phyloP scores from a whole-genome alignment of 2,888 invertebrate species.

The Acleris cristana region DNA sequence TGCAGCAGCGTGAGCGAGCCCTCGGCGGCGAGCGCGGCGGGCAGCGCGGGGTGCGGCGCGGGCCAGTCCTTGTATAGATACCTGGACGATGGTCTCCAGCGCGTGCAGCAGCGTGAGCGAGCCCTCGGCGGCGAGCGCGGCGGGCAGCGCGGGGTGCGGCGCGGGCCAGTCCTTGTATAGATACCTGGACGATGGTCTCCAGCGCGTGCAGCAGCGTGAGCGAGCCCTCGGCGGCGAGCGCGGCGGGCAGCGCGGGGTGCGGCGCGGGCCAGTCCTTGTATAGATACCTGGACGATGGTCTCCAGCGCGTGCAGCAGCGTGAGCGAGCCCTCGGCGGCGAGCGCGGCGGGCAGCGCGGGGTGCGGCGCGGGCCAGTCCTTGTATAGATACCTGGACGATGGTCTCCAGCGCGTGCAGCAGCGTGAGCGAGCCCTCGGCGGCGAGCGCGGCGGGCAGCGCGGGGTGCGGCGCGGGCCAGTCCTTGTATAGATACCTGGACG shows the following conservation, averaged over 20 bases:
- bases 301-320: conserved; percentile 94
- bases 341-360: conserved; percentile 64
- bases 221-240: conserved; percentile 92
- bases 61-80: conserved; percentile 61
- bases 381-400: conserved; percentile 85
- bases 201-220: conserved; percentile 94
- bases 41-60: conserved; percentile 55
- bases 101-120: conserved; percentile 94
- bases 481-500: conserved; percentile 84
- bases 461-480: conserved; percentile 60
- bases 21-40: conserved; percentile 89
- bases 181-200: conserved; percentile 91
- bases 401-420: conserved; percentile 94
- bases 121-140: conserved; percentile 91
- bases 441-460: conserved; percentile 78
- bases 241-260: conserved; percentile 61
- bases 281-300: conserved; percentile 87
- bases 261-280: conserved; percentile 63
- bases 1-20: conserved; percentile 93
- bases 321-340: conserved; percentile 94
- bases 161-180: conserved; percentile 62
- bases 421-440: conserved; percentile 94
- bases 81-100: conserved; percentile 92
- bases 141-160: conserved; percentile 60
- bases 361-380: conserved; percentile 64